Base-by-base conservation (phyloP, 2,113 vertebrate species). In the Pagrus major region DNA sequence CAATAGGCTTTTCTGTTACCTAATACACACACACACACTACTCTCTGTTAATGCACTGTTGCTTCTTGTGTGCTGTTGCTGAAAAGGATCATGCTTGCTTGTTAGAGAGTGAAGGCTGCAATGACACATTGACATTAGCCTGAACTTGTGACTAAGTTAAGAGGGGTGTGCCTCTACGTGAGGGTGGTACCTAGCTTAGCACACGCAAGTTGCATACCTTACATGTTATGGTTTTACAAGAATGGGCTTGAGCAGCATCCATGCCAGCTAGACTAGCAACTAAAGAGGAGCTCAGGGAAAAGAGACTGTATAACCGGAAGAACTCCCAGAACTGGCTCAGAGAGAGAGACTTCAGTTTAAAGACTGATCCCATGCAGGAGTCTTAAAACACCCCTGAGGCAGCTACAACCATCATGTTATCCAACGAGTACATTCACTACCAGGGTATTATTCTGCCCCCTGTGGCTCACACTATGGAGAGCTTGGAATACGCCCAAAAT, bases 401-500 rank as follows among this genome's bases (percentile, higher is more conserved):
- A 0, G n/a, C 2, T 23, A 14, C 80, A 51, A 49, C 33, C 52
- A 23, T 52, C 56, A 85, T 87, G 89, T 80, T 86, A 16, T 82
- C 42, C 6, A 9, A 21, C 1, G 9, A 68, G 3, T 91, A 91
- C 76, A 16, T 92, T 11, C 6, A 41, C 0, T 94, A 93, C 81
- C 83, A 71, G 0, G 92, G 87, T 39, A 39, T 94, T 3, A 27
- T 73, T 23, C 5, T 94, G 8, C 93, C 94, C 0, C 54, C 14
- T 0, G 2, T 3, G 4, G 58, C 83, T 5, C 95, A 96, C 74
- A 81, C 27, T 9, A 12, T 2, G 9, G 91, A 95, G 29, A 95
- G 93, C 69, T 58, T 96, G 75, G 84, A 85, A 12, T 94, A 81
- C 8, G 92, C 94, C 2, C 42, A 91, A 8, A 79, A 90, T 0